Evolutionary conservation across 2,797 vertebrate genomes (phyloP).

Genomic region (Epinephelus malabaricus): DNA sequence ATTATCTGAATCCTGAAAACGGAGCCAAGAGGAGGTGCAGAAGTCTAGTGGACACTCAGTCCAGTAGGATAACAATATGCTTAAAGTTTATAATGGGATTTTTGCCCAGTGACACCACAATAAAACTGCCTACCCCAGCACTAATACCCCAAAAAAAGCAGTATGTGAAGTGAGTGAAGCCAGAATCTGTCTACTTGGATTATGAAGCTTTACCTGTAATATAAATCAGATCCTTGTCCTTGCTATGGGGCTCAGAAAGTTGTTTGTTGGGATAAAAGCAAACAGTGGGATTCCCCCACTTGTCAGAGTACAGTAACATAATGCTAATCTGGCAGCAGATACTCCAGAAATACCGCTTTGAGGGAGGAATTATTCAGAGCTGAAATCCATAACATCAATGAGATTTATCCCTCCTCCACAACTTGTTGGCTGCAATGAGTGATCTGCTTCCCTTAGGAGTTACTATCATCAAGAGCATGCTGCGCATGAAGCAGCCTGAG

Average conservation of each 20-base stretch:
- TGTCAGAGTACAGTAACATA: slow-evolving; percentile 44
- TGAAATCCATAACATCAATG: slow-evolving; percentile 70
- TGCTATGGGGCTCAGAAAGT: slow-evolving; percentile 20
- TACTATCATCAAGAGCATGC: slow-evolving; percentile 52
- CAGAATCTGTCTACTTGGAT: neutral
- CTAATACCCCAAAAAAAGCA: neutral
- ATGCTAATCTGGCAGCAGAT: slow-evolving; percentile 66
- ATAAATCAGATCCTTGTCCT: slow-evolving; percentile 13
- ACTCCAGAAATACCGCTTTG: slow-evolving; percentile 50
- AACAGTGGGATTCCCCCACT: slow-evolving; percentile 50
- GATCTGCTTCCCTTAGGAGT: slow-evolving; percentile 56
- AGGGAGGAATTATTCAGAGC: slow-evolving; percentile 67
- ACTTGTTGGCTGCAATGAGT: slow-evolving; percentile 57
- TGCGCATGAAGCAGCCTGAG: slow-evolving; percentile 28
- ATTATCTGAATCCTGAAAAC: too few species aligned
- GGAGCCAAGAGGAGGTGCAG: too few species aligned
- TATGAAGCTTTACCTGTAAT: slow-evolving; percentile 14
- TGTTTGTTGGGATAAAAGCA: slow-evolving; percentile 31
- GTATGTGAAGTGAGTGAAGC: neutral
- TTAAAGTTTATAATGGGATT: too few species aligned
- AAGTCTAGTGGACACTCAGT: too few species aligned
- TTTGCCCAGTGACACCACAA: too few species aligned
- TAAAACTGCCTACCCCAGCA: too few species aligned
- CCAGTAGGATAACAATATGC: too few species aligned
- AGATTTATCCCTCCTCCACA: slow-evolving; percentile 61